Base-by-base conservation (phyloP, 2,888 invertebrate genomes). In the Caenorhabditis sp. region DNA sequence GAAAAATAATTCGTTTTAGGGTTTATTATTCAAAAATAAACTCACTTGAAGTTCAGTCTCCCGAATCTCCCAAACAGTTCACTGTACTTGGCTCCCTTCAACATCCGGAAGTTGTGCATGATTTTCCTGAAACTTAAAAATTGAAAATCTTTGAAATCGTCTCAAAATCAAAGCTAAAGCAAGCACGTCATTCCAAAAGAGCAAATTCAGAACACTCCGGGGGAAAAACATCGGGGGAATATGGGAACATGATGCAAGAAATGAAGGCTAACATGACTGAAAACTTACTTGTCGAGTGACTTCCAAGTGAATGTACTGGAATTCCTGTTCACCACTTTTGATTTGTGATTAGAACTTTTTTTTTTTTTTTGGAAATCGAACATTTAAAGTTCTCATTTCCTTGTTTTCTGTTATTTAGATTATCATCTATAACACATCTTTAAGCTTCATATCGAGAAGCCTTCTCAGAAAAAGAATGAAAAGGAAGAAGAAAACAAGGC, bases 1-100 rank as follows among this genome's bases (percentile, higher is more conserved):
- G 82, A 58, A 87, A 84, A 49, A 22, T 0, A 7, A 19, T 49
- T 19, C 6, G 16, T 14, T 54, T 31, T 26, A 12, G 16, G 4
- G n/a, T 56, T 31, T 63, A 12, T 22, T 14, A 12, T 63, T 41
- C n/a, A n/a, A n/a, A n/a, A 14, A 16, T 44, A 19, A 16, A 35
- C 56, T 85, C 66, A 85, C 87, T 86, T 85, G 69, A 85, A 85
- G 35, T 86, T 87, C 24, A 83, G 58, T n/a, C 83, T 79, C 22
- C 85, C 81, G 35, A 91, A 89, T 47, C 83, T 86, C 54, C 87
- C 85, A 83, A 91, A 91, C 51, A 91, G 70, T 58, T 91, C 91
- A 28, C 88, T 83, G 83, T 91, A 91, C 69, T 89, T 89, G 44
- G 88, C 87, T 35, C 87, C 85, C 75, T 89, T 90, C 47, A 91